Evolutionary conservation across 2,113 vertebrate species (phyloP).

Genomic region (Sphyrna mokarran): DNA sequence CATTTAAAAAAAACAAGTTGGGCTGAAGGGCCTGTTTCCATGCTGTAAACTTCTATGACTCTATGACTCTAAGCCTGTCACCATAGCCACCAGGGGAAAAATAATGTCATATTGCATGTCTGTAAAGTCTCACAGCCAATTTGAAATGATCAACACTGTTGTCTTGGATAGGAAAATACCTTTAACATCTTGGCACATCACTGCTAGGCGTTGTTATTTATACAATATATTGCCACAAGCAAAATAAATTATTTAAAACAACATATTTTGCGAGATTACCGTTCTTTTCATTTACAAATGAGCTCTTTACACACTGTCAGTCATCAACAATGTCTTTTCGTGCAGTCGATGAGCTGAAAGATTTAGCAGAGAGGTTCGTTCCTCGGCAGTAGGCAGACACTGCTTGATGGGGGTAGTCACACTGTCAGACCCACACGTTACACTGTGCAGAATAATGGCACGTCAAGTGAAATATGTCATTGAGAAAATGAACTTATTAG

Average conservation of each 20-base stretch:
- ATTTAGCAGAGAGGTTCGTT: not conserved
- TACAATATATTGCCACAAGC: not conserved
- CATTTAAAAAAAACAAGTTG: too few relatives aligned
- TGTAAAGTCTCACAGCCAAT: not conserved
- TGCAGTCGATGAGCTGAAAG: slow-evolving; percentile 1
- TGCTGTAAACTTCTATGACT: too few relatives aligned
- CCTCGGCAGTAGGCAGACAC: not conserved
- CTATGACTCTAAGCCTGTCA: not conserved
- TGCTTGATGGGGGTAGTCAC: not conserved
- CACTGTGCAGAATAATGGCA: not conserved
- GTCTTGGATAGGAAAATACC: not conserved
- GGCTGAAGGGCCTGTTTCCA: too few relatives aligned
- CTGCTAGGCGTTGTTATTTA: slow-evolving; percentile 2
- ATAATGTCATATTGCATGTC: not conserved
- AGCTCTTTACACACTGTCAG: slow-evolving; percentile 19
- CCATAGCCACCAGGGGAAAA: not conserved
- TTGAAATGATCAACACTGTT: not conserved
- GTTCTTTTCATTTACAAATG: slow-evolving; percentile 33
- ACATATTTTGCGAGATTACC: slow-evolving; percentile 25
- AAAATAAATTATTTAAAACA: slow-evolving; percentile 20
- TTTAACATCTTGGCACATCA: slow-evolving; percentile 4
- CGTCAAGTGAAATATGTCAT: not conserved
- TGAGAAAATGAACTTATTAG: not conserved
- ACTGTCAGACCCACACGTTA: not conserved
- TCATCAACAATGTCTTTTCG: not conserved